Conservation (phyloP, 2,113 vertebrate species). For the Gallinago jamesoni region DNA sequence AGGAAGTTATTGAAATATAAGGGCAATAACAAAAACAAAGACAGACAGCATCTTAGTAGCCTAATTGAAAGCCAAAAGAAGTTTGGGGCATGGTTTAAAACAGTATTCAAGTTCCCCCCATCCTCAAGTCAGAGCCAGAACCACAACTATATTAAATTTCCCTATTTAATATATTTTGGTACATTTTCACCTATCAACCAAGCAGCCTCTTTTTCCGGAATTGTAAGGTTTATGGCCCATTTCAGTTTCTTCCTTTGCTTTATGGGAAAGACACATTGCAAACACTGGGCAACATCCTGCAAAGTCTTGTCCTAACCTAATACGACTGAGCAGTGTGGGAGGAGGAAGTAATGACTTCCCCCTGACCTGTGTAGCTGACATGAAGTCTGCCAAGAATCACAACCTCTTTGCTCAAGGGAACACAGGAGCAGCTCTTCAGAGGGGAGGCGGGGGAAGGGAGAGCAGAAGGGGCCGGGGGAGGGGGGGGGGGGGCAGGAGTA, state of each 20-base stretch:
- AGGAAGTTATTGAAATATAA: background rate
- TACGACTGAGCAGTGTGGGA: constrained; percentile 52
- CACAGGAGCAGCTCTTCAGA: constrained; percentile 47
- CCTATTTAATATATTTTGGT: background rate
- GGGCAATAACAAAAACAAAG: background rate
- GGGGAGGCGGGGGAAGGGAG: background rate
- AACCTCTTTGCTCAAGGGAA: constrained; percentile 54
- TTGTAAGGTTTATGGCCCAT: constrained; percentile 25
- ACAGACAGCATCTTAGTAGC: background rate
- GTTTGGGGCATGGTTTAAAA: background rate
- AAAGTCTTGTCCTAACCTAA: constrained; percentile 61
- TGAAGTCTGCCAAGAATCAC: constrained; percentile 66
- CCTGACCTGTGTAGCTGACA: constrained; percentile 64
- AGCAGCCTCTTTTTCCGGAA: background rate
- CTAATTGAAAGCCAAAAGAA: background rate
- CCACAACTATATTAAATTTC: background rate
- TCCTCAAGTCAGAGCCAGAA: background rate
- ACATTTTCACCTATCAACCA: background rate
- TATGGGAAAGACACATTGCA: constrained; percentile 51
- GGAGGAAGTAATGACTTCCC: constrained; percentile 68
- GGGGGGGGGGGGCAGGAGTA: background rate
- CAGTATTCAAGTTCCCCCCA: background rate
- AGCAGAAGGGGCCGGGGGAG: rapidly evolving
- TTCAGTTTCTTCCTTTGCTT: constrained; percentile 21
- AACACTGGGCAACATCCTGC: constrained; percentile 15